Percentiles rank a stretch among this genome's conserved stretches.
Conservation (phyloP, 2,888 invertebrate genomes). For the Listrodromus nycthemerus region DNA sequence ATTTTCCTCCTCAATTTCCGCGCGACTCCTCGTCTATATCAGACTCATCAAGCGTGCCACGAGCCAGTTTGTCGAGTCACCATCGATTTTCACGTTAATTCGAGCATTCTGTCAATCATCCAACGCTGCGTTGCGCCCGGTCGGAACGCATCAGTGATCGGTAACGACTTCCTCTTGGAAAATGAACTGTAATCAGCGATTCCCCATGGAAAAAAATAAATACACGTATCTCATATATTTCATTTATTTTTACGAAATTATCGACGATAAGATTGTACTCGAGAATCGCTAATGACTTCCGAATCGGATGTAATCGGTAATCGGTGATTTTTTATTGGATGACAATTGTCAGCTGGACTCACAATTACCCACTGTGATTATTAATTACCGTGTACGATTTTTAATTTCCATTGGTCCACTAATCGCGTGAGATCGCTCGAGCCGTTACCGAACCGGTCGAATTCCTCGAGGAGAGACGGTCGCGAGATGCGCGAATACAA, state of each 20-base stretch:
- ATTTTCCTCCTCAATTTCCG: slow-evolving; percentile 23
- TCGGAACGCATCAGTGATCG: not conserved
- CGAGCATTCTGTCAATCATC: not conserved
- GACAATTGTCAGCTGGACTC: no score
- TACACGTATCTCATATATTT: not conserved
- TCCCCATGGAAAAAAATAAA: not conserved
- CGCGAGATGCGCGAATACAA: not conserved
- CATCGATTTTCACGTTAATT: slow-evolving; percentile 2
- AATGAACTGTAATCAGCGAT: not conserved
- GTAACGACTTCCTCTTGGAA: not conserved
- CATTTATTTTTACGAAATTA: not conserved
- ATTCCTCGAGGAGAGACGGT: not conserved
- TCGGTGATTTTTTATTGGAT: not conserved
- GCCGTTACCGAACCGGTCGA: not conserved
- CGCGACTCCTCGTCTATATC: slow-evolving; percentile 9
- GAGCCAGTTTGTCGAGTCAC: not conserved
- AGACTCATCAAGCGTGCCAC: not conserved
- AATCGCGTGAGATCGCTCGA: not conserved
- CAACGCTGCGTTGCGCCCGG: not conserved
- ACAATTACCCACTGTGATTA: no score
- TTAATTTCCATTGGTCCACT: no score
- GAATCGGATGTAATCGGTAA: not conserved
- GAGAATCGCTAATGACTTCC: not conserved
- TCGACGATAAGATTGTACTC: not conserved
- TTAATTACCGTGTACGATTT: no score